Evolutionary conservation across 2,797 vertebrate genomes (phyloP), one percentile per base, ranked within the genome.

Genomic region (Pelochelys cantorii): DNA sequence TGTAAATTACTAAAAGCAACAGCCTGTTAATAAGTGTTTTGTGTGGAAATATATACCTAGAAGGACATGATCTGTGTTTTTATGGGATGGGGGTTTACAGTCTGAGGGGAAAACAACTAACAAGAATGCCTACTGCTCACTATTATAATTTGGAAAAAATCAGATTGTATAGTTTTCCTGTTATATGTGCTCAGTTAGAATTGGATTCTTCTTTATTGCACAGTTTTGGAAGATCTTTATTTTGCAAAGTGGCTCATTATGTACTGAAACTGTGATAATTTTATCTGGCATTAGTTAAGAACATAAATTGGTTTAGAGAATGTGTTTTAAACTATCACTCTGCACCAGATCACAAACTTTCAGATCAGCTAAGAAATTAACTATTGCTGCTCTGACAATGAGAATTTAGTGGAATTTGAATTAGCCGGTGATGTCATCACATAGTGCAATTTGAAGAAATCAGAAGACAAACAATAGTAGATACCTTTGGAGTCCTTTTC

Each of bases 1-100:
- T 95, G 95, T 97, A 98, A 98, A 98, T 97, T 97, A 92, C 90
- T 96, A 92, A 97, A 97, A 97, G 97, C 97, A 97, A 94, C 97
- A 97, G 97, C 96, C 97, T 97, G 97, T 97, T 97, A 97, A 95
- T 97, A 96, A 97, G 95, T 89, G 90, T 88, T 94, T 94, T 96
- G 96, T 97, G 93, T 97, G 96, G 97, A 97, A 97, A 94, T 97
- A 96, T 97, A 96, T 95, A 97, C 96, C 97, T 97, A 96, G 93
- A 96, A 97, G 96, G 88, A 85, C 88, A 92, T 2, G 85, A 86
- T 97, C 92, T 97, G 95, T 95, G 96, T 87, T 96, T 97, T 97
- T 97, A 71, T 88, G 95, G 96, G 96, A 96, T 97, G 90, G 81
- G 85, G 92, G 85, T 97, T 97, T 96, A 83, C 93, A 97, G 97